Conservation (phyloP, 2,113 vertebrate species). For the Callaeas wilsoni region DNA sequence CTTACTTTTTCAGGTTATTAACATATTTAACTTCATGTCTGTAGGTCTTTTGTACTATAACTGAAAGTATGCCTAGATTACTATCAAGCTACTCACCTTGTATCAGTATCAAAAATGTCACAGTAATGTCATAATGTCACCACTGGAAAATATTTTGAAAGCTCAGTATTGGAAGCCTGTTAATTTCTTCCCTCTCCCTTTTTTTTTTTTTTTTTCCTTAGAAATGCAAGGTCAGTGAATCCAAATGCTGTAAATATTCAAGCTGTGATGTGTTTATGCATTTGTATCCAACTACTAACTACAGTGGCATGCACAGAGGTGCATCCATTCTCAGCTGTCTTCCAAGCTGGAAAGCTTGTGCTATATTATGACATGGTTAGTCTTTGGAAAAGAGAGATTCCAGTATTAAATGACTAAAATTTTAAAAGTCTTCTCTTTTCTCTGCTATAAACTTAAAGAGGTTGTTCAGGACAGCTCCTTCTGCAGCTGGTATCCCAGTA, state of each 20-base stretch:
- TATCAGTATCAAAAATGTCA: neutral
- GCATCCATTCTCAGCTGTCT: neutral
- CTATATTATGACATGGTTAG: neutral
- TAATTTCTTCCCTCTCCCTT: neutral
- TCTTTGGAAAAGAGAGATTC: neutral
- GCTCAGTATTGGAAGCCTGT: rapidly evolving
- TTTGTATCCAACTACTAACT: neutral
- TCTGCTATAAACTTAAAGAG: neutral
- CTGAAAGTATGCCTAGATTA: neutral
- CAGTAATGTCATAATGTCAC: neutral
- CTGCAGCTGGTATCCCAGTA: neutral
- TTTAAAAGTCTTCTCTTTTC: neutral
- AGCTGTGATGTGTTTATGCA: neutral
- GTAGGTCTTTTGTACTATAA: neutral
- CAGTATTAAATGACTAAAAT: neutral
- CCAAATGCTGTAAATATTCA: neutral
- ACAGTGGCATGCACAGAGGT: neutral
- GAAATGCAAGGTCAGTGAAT: neutral
- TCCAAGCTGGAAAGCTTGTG: neutral
- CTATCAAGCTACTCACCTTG: neutral
- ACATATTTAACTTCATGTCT: neutral
- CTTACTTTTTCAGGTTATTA: neutral
- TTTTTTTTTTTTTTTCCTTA: neutral
- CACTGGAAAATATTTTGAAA: neutral
- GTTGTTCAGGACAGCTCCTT: neutral